Base-by-base conservation (phyloP, 1,140 invertebrate species). In the Cherax quadricarinatus region DNA sequence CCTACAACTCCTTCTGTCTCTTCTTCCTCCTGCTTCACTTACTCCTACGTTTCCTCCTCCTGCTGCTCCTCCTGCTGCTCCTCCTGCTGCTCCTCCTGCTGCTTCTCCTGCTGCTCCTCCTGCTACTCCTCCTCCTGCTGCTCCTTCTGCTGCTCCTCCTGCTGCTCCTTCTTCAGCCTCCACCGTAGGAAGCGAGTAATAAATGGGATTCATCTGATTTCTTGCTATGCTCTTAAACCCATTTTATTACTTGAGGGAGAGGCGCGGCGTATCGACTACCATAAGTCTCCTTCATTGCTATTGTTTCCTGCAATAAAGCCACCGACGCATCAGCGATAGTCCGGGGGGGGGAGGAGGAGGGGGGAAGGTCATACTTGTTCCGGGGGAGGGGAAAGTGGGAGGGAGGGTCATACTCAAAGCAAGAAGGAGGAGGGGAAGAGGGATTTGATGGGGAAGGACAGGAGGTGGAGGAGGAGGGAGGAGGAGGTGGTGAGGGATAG, bases 251-350 rank as follows among this genome's bases (percentile, higher is more conserved):
- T 86, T 86, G 89, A 91, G 84, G 84, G 83, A 91, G 84, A 78
- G 88, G 70, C 60, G 62, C 66, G 62, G 81, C 81, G 88, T 84
- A 90, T 90, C 88, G 80, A 85, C 81, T 66, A 21, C 81, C 88
- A 90, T 90, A 90, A 90, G 88, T 90, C 88, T 90, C 80, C 81
- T 85, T 90, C 88, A 90, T 90, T 90, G 88, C 81, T 90, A 90
- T 90, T 90, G 88, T 90, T 90, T 91, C 89, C 89, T 91, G 89
- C 83, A 91, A 91, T 91, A 91, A 91, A 91, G 83, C 78, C 73
- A 82, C 70, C 21, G 57, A 73, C 30, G 89, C 62, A 90, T 85
- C 89, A 91, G 89, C 83, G 70, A 86, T 57, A 75, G 70, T 30
- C 41, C 62, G 18, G 62, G 14, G 30, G 30, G 30, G 30, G 30